Conservation (phyloP, 92 coral and sea anemone genomes). For the Plumapathes pennacea region DNA sequence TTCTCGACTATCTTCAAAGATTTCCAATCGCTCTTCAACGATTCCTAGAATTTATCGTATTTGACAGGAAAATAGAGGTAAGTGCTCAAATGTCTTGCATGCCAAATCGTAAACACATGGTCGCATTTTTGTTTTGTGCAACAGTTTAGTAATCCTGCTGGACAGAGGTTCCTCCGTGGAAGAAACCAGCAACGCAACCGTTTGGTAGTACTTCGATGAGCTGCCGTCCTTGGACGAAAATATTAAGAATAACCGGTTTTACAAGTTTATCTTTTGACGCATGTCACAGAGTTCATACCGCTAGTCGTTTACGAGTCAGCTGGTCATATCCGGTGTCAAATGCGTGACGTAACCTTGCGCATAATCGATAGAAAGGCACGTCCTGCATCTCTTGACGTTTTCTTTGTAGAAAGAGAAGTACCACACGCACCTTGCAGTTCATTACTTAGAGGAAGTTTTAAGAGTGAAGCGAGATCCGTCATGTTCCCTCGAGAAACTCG, state of each 20-base stretch:
- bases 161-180: not conserved
- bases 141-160: not conserved
- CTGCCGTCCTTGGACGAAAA: no score
- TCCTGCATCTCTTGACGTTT: not conserved
- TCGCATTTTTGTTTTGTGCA: not conserved
- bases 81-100: constrained; percentile 1
- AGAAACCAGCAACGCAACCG: no score
- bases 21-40: constrained; percentile 73
- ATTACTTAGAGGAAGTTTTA: constrained; percentile 80
- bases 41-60: constrained; percentile 81
- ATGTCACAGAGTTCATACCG: no score
- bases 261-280: no score
- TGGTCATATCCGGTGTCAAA: no score
- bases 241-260: no score
- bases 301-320: no score
- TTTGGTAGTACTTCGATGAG: no score
- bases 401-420: constrained; percentile 86
- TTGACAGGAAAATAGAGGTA: constrained; percentile 75
- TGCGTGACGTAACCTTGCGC: no score
- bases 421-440: constrained; percentile 84
- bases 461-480: constrained; percentile 70
- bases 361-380: no score
- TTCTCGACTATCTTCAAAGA: constrained; percentile 87
- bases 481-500: constrained; percentile 63
- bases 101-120: not conserved